Base-by-base conservation (phyloP, 2,888 invertebrate species). In the Galerucella pusilla region DNA sequence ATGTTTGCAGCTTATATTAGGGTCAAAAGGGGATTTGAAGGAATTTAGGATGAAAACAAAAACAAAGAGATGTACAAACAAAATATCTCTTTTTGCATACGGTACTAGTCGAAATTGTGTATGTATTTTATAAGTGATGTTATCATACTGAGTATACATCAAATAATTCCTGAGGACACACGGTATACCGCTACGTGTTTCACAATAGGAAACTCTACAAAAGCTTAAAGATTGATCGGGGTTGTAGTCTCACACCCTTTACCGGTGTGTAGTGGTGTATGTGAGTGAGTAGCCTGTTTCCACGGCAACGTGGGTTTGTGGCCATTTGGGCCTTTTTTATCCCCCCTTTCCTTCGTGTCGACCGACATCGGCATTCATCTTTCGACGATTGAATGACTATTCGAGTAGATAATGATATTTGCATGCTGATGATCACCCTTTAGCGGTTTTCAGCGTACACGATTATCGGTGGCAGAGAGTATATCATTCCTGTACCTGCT, bases 381-480 rank as follows among this genome's bases (percentile, higher is more conserved):
- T 57, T 86, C 86, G 86, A 86, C 86, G 86, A 86, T 86, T 86
- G 86, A 86, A 86, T 86, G 86, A 86, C 85, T 86, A 86, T 85
- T 86, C 86, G 82, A 85, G 86, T 84, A 85, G 86, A 86, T 86
- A 86, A 86, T 86, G 86, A 86, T 86, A 86, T 86, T 86, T 86
- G 86, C 86, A 86, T 86, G 85, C 83, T 86, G 86, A 86, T 86
- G 85, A 86, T 86, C 84, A 80, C 80, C 82, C 82, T 81, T 84
- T 83, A 84, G 85, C 83, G 83, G 84, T 81, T 63, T 63, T 42
- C 42, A 42, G 10, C 79, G 81, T 78, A 80, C 83, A 84, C 81
- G 82, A 80, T 79, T 77, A 77, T 78, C 76, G 61, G 16, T 61
- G n/a, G 49, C 9, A 52, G 7, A 14, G 63, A 63, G 70, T 20